Evolutionary conservation across 2,113 vertebrate genomes (phyloP), one percentile per base, ranked within the genome.

Genomic region (Myotis brandtii): DNA sequence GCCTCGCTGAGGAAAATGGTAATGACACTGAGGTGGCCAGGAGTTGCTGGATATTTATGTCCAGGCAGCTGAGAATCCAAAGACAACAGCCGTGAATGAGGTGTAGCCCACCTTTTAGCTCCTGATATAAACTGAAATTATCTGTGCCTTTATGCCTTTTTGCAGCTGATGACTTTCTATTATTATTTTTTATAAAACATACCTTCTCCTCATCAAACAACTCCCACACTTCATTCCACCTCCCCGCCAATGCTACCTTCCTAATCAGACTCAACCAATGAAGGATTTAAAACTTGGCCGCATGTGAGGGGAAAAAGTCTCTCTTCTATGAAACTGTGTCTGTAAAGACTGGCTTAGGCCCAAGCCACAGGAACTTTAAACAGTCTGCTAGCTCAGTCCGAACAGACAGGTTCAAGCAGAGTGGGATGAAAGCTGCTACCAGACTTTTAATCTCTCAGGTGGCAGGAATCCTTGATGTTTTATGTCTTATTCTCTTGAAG

Each of bases 311-410:
- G 83, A 96, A 96, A 97, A 97, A 95, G 84, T 96, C 89, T 96
- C 69, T 91, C 82, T 95, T 67, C 86, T 95, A 23, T 95, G 94
- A 95, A 97, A 96, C 95, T n/a, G 96, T 98, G 96, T 98, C 97
- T 97, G 81, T 97, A 95, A 97, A 95, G 91, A 37, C 0, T 98
- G 98, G 98, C 95, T 89, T 87, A 91, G 88, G 82, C 96, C 97
- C 98, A 98, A 98, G 85, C 98, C 98, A 98, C 98, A 98, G 86
- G 97, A 98, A 98, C 97, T 98, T 98, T 95, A 97, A 98, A 96
- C 96, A 96, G 97, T 98, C 98, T 98, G 84, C 96, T 93, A 89
- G 92, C 97, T 97, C 93, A 84, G 96, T 89, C 3, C 59, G 91
- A 89, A 85, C 54, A 98, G 97, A 95, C 97, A 98, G 97, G 98